phyloP scores from a whole-genome alignment of 2,797 vertebrate species.

The Pangasius sanitwongsei region DNA sequence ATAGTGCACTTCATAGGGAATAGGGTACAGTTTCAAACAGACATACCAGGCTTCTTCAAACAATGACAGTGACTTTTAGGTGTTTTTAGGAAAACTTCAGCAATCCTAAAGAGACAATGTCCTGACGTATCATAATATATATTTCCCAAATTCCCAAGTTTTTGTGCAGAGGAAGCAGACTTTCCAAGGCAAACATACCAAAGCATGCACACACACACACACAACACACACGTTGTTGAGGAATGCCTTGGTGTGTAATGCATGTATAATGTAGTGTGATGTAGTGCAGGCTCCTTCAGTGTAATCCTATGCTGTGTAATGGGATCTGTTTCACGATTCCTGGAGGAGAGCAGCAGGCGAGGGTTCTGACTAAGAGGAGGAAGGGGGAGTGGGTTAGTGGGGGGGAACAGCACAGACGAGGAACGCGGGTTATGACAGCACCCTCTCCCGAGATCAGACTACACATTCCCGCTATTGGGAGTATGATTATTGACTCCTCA shows the following conservation, averaged over 20 bases:
- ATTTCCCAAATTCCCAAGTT: neutral
- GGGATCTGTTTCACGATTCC: constrained; percentile 47
- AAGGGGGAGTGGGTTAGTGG: neutral
- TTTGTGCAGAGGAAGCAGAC: constrained; percentile 7
- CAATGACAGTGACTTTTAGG: neutral
- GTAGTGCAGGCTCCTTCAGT: constrained; percentile 44
- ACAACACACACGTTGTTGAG: constrained; percentile 20
- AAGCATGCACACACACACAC: neutral
- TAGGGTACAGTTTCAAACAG: neutral
- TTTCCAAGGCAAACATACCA: constrained; percentile 6
- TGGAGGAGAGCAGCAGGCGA: constrained; percentile 40
- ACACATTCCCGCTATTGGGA: constrained; percentile 40
- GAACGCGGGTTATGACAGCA: constrained; percentile 37
- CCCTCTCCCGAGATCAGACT: constrained; percentile 38
- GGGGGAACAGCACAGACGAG: constrained; percentile 10
- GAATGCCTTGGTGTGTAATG: constrained; percentile 32
- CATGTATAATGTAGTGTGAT: constrained; percentile 48
- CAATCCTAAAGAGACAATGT: neutral
- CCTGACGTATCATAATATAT: neutral
- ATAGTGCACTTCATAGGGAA: neutral
- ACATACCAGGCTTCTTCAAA: neutral
- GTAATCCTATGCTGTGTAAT: constrained; percentile 53
- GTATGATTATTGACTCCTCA: constrained; percentile 50
- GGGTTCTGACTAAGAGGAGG: constrained; percentile 21
- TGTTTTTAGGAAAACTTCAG: constrained; percentile 15